A percentile compares a stretch with the other conserved stretches of the same genome.
Evolutionary conservation across 92 coral and sea anemone genomes (phyloP).

Genomic region (Zoanthus sociatus): DNA sequence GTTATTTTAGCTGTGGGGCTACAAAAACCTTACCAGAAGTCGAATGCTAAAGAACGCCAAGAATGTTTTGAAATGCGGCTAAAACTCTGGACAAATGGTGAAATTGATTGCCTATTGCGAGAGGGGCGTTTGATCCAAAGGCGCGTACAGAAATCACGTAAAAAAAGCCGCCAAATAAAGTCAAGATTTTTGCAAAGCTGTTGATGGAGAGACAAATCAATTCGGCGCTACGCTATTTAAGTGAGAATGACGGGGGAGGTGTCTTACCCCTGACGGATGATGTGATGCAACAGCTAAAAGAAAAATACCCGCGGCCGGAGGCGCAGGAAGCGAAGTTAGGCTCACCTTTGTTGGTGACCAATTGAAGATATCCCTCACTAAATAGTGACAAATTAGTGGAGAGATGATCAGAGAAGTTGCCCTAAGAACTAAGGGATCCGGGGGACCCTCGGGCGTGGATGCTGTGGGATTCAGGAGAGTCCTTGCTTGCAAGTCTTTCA

Average conservation of each 20-base stretch:
- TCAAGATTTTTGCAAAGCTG: not conserved
- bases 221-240: not conserved
- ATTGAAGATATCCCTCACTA: conserved; percentile 39
- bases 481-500: too few relatives aligned
- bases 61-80: too few relatives aligned
- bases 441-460: not conserved
- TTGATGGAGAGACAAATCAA: not conserved
- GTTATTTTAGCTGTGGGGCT: too few relatives aligned
- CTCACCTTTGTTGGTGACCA: conserved; percentile 41
- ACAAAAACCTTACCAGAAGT: too few relatives aligned
- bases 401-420: conserved; percentile 33
- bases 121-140: too few relatives aligned
- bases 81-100: too few relatives aligned
- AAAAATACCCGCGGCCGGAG: conserved; percentile 61
- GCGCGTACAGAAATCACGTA: too few relatives aligned
- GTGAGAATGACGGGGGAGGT: not conserved
- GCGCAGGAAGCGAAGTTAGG: conserved; percentile 51
- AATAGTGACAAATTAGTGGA: not conserved
- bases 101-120: too few relatives aligned
- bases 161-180: too few relatives aligned
- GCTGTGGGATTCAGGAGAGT: not conserved
- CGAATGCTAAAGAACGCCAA: too few relatives aligned
- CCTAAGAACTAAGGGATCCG: not conserved
- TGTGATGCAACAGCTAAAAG: conserved; percentile 52
- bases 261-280: conserved; percentile 36